These are phyloP conservation scores for Heteractis magnifica DNA, from an alignment of 92 coral and sea anemone species.

Conservation along the genomic window DNA sequence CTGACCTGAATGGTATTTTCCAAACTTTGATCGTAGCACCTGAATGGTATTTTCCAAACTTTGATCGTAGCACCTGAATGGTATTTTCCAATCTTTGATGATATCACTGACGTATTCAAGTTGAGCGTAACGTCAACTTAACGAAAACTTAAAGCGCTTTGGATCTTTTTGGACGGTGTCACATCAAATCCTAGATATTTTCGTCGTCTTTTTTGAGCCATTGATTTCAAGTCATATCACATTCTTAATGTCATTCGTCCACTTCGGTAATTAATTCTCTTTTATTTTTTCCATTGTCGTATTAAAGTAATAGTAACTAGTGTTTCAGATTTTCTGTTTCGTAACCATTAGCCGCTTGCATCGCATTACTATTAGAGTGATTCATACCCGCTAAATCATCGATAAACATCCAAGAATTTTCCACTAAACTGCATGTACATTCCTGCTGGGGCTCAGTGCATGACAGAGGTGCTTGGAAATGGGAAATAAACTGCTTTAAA, in stretches of 20 bases:
- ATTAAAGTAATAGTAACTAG: neutral
- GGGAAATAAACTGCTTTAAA: neutral
- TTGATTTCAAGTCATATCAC: too few species aligned
- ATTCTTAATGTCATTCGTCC: too few species aligned
- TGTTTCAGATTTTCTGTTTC: neutral
- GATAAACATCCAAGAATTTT: neutral
- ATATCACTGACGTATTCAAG: neutral
- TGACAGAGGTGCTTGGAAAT: neutral
- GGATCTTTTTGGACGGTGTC: too few species aligned
- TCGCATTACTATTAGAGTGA: constrained; percentile 12
- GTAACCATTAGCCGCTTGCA: constrained; percentile 18
- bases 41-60: too few species aligned
- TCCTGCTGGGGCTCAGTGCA: neutral
- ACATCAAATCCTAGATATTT: too few species aligned
- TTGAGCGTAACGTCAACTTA: neutral
- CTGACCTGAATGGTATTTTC: too few species aligned
- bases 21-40: too few species aligned
- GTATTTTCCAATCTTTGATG: neutral
- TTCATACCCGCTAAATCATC: neutral
- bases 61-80: too few species aligned
- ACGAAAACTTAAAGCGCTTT: neutral
- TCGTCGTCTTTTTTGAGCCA: too few species aligned
- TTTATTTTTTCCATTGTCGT: too few species aligned
- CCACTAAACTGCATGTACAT: constrained; percentile 1
- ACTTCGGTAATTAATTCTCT: too few species aligned